Evolutionary conservation across 1,140 invertebrate genomes (phyloP), one percentile per base, ranked within the genome.

Genomic region (Meloidogyne hapla): DNA sequence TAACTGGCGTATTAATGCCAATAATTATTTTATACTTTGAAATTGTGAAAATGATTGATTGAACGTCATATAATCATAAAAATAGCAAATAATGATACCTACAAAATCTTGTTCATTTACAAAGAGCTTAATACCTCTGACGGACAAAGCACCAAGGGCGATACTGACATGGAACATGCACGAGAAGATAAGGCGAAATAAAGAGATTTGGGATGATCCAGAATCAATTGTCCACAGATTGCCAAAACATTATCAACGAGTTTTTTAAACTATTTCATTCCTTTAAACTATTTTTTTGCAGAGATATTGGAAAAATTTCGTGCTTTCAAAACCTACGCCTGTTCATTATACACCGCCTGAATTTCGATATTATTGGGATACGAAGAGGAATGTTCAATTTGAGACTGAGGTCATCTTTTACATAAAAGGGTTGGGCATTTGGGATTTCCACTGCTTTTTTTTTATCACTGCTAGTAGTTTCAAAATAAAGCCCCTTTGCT

Each of bases 271-370:
- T 1, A 6, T 21, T 56, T 56, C 4, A 6, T n/a, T 56, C 18
- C 8, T 56, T n/a, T 56, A 15, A 5, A 5, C n/a, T 1, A 1
- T 4, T 56, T 56, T 33, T 73, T 73, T n/a, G n/a, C 93, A 94
- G 86, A 93, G 94, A 88, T 94, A 92, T 89, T 90, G 88, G 77
- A 93, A 95, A 89, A 94, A 93, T 91, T 48, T 64, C 62, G 92
- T 93, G 87, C 77, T 91, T 0, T 88, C 90, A 33, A 88, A 91
- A 81, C 92, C 93, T 28, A 89, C 89, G 40, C 92, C 94, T 48
- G 93, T 97, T 26, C 94, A 97, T 89, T 96, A 92, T 87, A 90
- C 92, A 76, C 91, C 92, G 61, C 91, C 92, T 84, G 89, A 91
- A 80, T 91, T 90, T 26, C 91, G 91, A 86, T 96, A 91, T 90